phyloP scores from a whole-genome alignment of 2,888 invertebrate species.

The Allygus modestus region DNA sequence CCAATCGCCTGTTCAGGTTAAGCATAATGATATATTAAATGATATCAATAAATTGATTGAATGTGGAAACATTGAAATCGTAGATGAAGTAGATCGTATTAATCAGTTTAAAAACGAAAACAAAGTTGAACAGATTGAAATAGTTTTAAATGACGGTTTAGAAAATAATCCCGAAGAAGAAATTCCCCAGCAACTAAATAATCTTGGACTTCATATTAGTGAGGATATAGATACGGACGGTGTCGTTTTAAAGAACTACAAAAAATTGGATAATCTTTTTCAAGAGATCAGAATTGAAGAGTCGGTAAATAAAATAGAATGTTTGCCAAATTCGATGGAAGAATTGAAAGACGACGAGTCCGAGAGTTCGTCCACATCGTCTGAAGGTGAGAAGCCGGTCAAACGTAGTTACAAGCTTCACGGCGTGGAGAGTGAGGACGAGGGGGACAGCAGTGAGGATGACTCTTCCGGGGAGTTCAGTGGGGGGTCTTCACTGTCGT shows the following conservation, averaged over 20 bases:
- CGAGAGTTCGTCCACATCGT: constrained; percentile 65
- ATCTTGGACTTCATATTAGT: background rate
- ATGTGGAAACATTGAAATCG: background rate
- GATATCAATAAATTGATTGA: background rate
- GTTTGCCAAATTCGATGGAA: constrained; percentile 66
- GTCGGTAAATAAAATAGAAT: constrained; percentile 31
- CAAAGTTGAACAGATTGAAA: background rate
- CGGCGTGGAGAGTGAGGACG: constrained; percentile 63
- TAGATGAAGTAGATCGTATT: background rate
- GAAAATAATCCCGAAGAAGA: background rate
- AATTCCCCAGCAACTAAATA: background rate
- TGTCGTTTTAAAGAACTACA: constrained; percentile 68
- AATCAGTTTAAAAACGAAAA: background rate
- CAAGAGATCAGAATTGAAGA: background rate
- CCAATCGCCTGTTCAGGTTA: too few species aligned
- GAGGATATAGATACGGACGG: constrained; percentile 63
- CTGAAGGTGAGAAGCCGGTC: constrained; percentile 62
- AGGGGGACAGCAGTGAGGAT: constrained; percentile 69
- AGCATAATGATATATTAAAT: background rate
- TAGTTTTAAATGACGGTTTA: background rate
- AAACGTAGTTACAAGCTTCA: constrained; percentile 66
- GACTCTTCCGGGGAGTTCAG: constrained; percentile 68
- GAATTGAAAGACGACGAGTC: constrained; percentile 63
- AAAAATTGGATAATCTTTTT: constrained; percentile 32
- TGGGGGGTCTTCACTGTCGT: constrained; percentile 65